These are phyloP conservation scores for Caloenas nicobarica DNA, from an alignment of 2,113 vertebrate genomes.

Conservation along the genomic window DNA sequence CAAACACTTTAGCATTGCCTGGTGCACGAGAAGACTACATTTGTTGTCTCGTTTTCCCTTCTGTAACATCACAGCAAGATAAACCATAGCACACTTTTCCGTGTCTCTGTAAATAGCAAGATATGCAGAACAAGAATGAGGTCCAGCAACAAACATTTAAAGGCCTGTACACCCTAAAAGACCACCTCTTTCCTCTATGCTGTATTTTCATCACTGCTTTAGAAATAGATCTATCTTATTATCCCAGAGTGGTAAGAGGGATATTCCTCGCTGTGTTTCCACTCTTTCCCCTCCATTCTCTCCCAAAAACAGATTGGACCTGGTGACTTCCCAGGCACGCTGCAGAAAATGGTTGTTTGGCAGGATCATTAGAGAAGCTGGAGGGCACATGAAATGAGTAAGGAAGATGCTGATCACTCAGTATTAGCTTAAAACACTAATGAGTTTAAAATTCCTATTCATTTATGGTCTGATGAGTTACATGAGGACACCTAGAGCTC, in stretches of 20 bases:
- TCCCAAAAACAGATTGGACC: neutral
- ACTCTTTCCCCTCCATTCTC: neutral
- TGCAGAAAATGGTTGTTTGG: neutral
- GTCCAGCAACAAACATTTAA: neutral
- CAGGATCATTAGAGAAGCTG: neutral
- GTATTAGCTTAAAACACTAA: neutral
- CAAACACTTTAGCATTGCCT: neutral
- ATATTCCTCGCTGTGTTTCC: neutral
- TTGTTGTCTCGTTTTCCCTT: neutral
- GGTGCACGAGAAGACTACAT: neutral
- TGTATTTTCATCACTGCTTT: neutral
- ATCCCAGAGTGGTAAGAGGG: neutral
- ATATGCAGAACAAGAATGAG: neutral
- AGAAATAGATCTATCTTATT: neutral
- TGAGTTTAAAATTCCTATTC: neutral
- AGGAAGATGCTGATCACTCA: neutral
- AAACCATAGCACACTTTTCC: neutral
- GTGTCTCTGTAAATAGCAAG: neutral
- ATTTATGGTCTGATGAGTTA: neutral
- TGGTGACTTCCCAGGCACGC: neutral
- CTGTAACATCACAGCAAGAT: neutral
- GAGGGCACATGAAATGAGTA: neutral
- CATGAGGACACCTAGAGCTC: neutral
- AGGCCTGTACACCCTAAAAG: neutral
- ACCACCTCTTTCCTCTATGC: neutral